These are phyloP conservation scores for Protonibea diacanthus DNA, from an alignment of 2,797 vertebrate species.

Conservation along the genomic window DNA sequence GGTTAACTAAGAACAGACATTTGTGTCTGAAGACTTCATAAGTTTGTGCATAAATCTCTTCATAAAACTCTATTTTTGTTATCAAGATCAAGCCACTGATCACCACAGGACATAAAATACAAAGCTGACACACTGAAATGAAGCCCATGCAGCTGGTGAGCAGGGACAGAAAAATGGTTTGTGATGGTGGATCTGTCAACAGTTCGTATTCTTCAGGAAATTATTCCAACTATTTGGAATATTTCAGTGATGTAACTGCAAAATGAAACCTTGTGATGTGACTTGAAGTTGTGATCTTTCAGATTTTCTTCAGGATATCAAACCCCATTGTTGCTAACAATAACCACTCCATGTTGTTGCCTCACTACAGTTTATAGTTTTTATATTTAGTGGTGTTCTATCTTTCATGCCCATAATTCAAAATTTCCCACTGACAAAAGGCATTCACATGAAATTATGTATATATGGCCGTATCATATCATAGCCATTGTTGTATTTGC, in stretches of 20 bases:
- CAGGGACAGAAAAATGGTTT: conserved; percentile 18
- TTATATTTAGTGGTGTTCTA: background rate
- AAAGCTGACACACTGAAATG: conserved; percentile 19
- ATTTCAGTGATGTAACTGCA: conserved; percentile 25
- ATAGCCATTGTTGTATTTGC: background rate
- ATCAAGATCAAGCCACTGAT: conserved; percentile 37
- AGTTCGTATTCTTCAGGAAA: conserved; percentile 31
- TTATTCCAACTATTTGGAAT: conserved; percentile 39
- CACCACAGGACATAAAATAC: conserved; percentile 37
- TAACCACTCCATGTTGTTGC: background rate
- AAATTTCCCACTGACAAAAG: background rate
- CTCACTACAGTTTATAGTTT: background rate
- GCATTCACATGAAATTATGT: background rate
- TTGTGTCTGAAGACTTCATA: conserved; percentile 25
- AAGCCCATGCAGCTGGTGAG: conserved; percentile 9
- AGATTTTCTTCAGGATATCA: background rate
- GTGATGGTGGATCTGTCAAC: conserved; percentile 37
- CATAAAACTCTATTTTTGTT: conserved; percentile 33
- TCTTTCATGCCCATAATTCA: background rate
- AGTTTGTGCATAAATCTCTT: conserved; percentile 40
- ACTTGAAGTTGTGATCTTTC: background rate
- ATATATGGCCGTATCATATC: background rate
- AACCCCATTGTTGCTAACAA: background rate
- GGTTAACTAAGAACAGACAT: conserved; percentile 33
- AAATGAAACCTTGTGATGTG: background rate